Base-by-base conservation (phyloP, 2,113 vertebrate genomes). In the Podiceps cristatus region DNA sequence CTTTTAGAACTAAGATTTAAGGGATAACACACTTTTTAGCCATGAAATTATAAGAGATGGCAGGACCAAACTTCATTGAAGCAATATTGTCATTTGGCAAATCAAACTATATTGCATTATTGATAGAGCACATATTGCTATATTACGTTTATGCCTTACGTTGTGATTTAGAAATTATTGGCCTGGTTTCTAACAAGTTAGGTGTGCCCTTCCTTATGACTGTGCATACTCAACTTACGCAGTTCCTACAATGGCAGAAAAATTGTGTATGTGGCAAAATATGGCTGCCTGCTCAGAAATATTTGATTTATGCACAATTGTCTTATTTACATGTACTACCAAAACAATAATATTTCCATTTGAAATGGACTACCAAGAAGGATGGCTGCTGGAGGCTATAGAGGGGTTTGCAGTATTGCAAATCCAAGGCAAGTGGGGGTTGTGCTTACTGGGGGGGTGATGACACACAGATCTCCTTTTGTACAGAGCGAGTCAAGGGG, bases 201-300 rank as follows among this genome's bases (percentile, higher is more conserved):
- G 87, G 52, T 67, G 78, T 92, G 59, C 59, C 40, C 11, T 94
- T 76, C 82, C 18, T 53, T 49, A 35, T 62, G 11, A 15, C 53
- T 52, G 8, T 22, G 18, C 10, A 1, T 45, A 2, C 19, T 52
- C 72, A 68, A 73, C 22, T 67, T 33, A 35, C 0, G 5, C 55
- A 29, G 11, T 50, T 90, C 94, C 40, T 58, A 60, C 29, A 85
- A 33, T 2, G 29, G 62, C 53, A 90, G 40, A 82, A 89, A 60
- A 59, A 29, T 2, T 31, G 12, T 64, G 47, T 49, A 13, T 0
- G 0, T 55, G 59, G 40, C 35, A 58, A 83, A 15, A 86, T 7
- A 33, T 3, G 18, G 11, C 58, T 93, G 56, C 29, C 27, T 90
- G 35, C 58, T 93, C 18, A n/a, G 5, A 33, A 68, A 33, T 2